Evolutionary conservation across 2,797 vertebrate species (phyloP).

Genomic region (Epinephelus malabaricus): DNA sequence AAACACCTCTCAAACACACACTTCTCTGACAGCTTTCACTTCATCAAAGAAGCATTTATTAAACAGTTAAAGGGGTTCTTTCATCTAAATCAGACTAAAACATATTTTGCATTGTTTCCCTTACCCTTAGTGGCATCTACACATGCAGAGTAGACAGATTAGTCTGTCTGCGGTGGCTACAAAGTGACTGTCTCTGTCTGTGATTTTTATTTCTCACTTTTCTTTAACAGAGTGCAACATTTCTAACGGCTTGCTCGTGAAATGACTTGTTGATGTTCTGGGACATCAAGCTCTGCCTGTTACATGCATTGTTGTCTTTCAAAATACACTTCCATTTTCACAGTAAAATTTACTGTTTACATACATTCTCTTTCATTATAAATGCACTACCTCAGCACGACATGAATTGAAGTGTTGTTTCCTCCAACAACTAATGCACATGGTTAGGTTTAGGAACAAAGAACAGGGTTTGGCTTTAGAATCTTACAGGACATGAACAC

Average conservation of each 20-base stretch:
- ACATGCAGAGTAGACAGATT: not conserved
- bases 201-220: slow-evolving; percentile 3
- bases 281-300: too few species aligned
- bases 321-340: too few species aligned
- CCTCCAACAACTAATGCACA: too few species aligned
- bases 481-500: too few species aligned
- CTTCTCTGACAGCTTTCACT: not conserved
- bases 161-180: not conserved
- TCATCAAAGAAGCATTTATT: slow-evolving; percentile 22
- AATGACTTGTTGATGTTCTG: not conserved
- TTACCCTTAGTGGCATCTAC: not conserved
- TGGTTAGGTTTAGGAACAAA: too few species aligned
- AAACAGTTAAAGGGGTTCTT: slow-evolving; percentile 13
- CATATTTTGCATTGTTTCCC: not conserved
- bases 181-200: not conserved
- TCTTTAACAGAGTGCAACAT: not conserved
- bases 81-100: not conserved
- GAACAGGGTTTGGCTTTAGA: too few species aligned
- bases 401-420: too few species aligned
- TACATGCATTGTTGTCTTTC: too few species aligned
- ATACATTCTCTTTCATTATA: too few species aligned
- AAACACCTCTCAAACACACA: slow-evolving; percentile 7
- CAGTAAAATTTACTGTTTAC: too few species aligned
- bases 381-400: too few species aligned
- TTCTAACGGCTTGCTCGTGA: not conserved